Conservation (phyloP, 2,113 vertebrate genomes). For the Seriola quinqueradiata region DNA sequence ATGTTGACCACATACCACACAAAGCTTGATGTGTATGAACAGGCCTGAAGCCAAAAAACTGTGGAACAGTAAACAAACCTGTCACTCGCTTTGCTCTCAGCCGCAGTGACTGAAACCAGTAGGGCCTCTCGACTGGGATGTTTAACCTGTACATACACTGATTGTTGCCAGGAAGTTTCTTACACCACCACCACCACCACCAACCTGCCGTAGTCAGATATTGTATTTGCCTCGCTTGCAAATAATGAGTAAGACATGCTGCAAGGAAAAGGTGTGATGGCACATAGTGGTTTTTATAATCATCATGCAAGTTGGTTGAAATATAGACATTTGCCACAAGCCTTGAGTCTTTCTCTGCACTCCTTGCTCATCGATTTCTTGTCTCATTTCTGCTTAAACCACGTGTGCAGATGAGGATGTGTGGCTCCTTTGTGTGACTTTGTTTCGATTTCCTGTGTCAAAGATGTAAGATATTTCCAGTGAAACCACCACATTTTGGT, state of each 20-base stretch:
- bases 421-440: background rate
- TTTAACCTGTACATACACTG: background rate
- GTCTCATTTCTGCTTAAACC: background rate
- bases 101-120: constrained; percentile 9
- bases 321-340: background rate
- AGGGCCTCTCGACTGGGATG: background rate
- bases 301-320: background rate
- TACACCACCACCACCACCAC: background rate
- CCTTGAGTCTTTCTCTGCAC: background rate
- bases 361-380: background rate
- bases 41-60: background rate
- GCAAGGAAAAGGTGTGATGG: accelerated
- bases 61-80: background rate
- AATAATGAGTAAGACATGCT: background rate
- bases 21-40: background rate
- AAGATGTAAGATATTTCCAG: constrained; percentile 11
- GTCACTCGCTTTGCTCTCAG: background rate
- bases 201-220: background rate
- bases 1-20: background rate
- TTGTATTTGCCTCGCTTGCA: background rate
- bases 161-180: background rate
- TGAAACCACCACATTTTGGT: background rate
- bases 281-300: background rate
- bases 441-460: constrained; percentile 54
- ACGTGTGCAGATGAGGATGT: background rate